These are phyloP conservation scores for Charanyca ferruginea DNA, from an alignment of 2,888 invertebrate species.

Conservation along the genomic window DNA sequence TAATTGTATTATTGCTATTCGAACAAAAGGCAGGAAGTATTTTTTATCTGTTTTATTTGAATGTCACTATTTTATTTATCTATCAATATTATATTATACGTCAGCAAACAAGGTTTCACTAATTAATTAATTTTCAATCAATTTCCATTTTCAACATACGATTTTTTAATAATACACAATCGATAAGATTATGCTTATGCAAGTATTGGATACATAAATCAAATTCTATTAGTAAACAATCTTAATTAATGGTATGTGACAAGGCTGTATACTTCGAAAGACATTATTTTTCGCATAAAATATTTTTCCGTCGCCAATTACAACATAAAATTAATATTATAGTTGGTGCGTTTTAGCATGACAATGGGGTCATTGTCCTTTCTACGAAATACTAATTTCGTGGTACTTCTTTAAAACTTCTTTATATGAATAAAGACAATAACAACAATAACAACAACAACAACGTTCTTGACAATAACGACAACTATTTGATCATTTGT, in stretches of 20 bases:
- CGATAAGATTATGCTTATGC: slow-evolving; percentile 25
- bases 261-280: slow-evolving; percentile 38
- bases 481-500: too few species aligned
- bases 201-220: slow-evolving; percentile 44
- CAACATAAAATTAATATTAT: not conserved
- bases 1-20: not conserved
- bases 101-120: slow-evolving; percentile 29
- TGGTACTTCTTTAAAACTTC: too few species aligned
- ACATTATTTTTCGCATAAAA: slow-evolving; percentile 34
- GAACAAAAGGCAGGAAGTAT: not conserved
- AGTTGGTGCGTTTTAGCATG: not conserved
- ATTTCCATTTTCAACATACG: slow-evolving; percentile 40
- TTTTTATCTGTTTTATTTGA: not conserved
- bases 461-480: too few species aligned
- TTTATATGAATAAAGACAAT: too few species aligned
- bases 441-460: too few species aligned
- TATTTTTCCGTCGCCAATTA: slow-evolving; percentile 34
- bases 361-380: not conserved
- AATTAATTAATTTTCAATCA: slow-evolving; percentile 26
- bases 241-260: slow-evolving; percentile 46
- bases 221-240: slow-evolving; percentile 40
- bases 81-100: not conserved
- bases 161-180: slow-evolving; percentile 36
- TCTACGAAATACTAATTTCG: too few species aligned
- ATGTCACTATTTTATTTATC: slow-evolving; percentile 32